Evolutionary conservation across 2,888 invertebrate species (phyloP), one percentile per base, ranked within the genome.

Genomic region (Incurvaria masculella): DNA sequence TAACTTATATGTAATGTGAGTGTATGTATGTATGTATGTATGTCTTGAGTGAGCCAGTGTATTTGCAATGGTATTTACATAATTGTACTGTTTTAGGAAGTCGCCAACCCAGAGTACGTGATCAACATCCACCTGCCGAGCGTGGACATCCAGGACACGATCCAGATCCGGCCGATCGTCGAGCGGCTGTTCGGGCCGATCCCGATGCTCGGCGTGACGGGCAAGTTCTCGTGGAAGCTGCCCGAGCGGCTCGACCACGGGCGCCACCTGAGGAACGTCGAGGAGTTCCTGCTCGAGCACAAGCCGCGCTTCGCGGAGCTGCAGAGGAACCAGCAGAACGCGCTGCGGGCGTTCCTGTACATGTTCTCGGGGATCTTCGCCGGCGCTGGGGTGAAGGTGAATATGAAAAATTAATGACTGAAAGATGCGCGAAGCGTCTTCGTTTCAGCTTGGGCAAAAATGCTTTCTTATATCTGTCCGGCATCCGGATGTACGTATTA

Each of bases 161-260:
- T 78, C 43, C 65, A 68, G 1, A 53, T 75, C 16, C 62, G 64
- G 21, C 61, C 68, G 2, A 65, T 69, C 19, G 61, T 68, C 6
- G 60, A 64, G 40, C 59, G 59, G n/a, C 62, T 76, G 2, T 71
- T 72, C 59, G 59, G 66, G 49, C 68, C 72, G 0, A 64, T 62
- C 21, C 57, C 69, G 20, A 62, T 62, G 1, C 61, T 63, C n/a
- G 69, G 68, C 5, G 66, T 71, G 51, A 65, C 66, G 0, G 70
- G 69, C 4, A 68, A 50, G 16, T 53, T 59, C 48, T 58, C 56
- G 48, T 79, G 75, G 73, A 61, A 65, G 51, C 55, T 68, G 14
- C 81, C 81, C 1, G 68, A 78, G 40, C 63, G 66, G 47, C 49
- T 82, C 0, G 68, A 80, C 57, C 80, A 81, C 52, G 73, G 73